A percentile compares a stretch with the other conserved stretches of the same genome.
phyloP scores from a whole-genome alignment of 2,113 vertebrate genomes.

The Mobula birostris region DNA sequence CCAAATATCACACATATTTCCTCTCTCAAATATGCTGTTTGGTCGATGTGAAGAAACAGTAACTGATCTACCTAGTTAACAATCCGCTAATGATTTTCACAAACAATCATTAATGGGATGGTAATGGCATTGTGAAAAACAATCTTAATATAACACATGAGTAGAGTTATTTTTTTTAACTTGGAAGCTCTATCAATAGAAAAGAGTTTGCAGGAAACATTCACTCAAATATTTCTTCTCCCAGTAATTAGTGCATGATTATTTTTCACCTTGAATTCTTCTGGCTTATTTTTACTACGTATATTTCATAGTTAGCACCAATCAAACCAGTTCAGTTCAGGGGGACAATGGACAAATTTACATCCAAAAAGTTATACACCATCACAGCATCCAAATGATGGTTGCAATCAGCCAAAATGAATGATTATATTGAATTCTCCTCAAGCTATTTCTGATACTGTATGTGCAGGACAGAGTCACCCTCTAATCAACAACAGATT shows the following conservation, averaged over 20 bases:
- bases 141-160: background rate
- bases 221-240: background rate
- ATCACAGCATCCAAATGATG: background rate
- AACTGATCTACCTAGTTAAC: background rate
- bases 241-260: background rate
- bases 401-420: background rate
- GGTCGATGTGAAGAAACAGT: background rate
- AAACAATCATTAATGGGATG: background rate
- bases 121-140: background rate
- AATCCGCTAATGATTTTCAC: background rate
- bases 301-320: background rate
- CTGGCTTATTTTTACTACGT: background rate
- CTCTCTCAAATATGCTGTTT: background rate
- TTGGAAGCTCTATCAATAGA: background rate
- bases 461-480: background rate
- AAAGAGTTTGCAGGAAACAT: background rate
- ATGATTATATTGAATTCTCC: background rate
- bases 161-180: background rate
- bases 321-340: background rate
- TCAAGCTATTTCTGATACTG: background rate
- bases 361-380: slow-evolving; percentile 2
- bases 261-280: slow-evolving; percentile 3
- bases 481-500: slow-evolving; percentile 32
- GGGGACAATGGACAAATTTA: background rate
- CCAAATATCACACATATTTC: background rate